A percentile compares a stretch with the other conserved stretches of the same genome.
These are phyloP conservation scores for Philopotamus ludificatus DNA, from an alignment of 1,140 invertebrate species.

Conservation along the genomic window DNA sequence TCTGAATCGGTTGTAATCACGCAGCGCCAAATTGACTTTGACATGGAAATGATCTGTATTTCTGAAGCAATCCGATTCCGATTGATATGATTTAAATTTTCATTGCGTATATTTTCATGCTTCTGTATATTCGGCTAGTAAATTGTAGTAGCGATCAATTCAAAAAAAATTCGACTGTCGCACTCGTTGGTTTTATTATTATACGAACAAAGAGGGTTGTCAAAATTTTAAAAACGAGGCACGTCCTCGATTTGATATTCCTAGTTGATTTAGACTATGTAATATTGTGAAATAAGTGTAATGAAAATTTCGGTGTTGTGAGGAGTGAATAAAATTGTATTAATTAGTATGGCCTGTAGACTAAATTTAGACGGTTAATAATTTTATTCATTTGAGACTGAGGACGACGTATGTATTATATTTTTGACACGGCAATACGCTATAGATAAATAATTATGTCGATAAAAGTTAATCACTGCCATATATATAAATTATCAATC, in stretches of 20 bases:
- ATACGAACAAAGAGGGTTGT: background rate
- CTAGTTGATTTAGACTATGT: background rate
- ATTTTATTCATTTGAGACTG: constrained; percentile 40
- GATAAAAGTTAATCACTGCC: constrained; percentile 35
- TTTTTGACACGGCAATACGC: constrained; percentile 1
- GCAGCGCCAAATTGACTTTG: too few species aligned
- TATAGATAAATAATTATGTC: background rate
- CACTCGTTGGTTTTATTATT: background rate
- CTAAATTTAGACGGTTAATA: constrained; percentile 26
- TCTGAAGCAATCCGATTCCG: too few species aligned
- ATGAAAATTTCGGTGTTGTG: constrained; percentile 29
- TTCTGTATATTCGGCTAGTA: too few species aligned
- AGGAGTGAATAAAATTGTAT: constrained; percentile 30
- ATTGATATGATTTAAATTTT: too few species aligned
- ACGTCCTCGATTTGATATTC: background rate
- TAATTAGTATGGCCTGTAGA: constrained; percentile 26
- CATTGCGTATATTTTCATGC: too few species aligned
- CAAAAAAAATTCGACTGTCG: background rate
- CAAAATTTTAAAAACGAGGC: background rate
- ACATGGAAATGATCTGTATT: too few species aligned
- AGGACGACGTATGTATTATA: constrained; percentile 32
- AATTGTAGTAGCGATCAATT: too few species aligned
- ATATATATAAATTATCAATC: constrained; percentile 23
- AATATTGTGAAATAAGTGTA: background rate
- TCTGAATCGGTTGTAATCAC: too few species aligned